Percentiles rank a stretch among this genome's conserved stretches.
Conservation (phyloP, 2,113 vertebrate genomes). For the Pavo muticus region DNA sequence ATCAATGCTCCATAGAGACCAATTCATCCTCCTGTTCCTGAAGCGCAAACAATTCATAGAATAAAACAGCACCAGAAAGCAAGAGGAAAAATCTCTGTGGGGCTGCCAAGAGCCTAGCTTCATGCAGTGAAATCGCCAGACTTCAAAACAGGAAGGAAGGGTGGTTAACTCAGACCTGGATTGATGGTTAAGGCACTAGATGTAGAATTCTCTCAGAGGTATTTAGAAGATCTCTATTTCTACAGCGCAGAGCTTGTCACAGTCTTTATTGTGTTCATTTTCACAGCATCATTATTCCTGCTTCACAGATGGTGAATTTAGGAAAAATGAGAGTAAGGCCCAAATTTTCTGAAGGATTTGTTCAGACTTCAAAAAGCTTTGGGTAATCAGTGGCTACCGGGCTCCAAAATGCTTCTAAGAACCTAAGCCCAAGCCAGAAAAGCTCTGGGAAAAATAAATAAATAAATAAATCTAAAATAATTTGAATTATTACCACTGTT, state of each 20-base stretch:
- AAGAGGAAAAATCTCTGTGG: constrained; percentile 12
- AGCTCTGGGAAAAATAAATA: neutral
- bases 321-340: neutral
- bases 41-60: constrained; percentile 61
- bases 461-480: neutral
- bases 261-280: neutral
- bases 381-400: neutral
- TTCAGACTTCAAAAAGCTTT: neutral
- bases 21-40: constrained; percentile 56
- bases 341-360: neutral
- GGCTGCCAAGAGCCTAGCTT: constrained; percentile 21
- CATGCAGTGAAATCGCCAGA: neutral
- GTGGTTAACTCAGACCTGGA: neutral
- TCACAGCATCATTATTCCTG: neutral
- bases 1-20: constrained; percentile 31
- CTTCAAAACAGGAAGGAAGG: constrained; percentile 31
- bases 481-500: neutral
- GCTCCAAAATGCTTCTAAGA: neutral
- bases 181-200: neutral
- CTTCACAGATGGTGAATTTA: neutral
- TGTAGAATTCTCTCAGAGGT: neutral
- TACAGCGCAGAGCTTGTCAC: neutral
- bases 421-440: neutral
- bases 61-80: constrained; percentile 34
- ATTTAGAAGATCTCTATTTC: neutral